Evolutionary conservation across 2,113 vertebrate genomes (phyloP).

Genomic region (Numida meleagris): DNA sequence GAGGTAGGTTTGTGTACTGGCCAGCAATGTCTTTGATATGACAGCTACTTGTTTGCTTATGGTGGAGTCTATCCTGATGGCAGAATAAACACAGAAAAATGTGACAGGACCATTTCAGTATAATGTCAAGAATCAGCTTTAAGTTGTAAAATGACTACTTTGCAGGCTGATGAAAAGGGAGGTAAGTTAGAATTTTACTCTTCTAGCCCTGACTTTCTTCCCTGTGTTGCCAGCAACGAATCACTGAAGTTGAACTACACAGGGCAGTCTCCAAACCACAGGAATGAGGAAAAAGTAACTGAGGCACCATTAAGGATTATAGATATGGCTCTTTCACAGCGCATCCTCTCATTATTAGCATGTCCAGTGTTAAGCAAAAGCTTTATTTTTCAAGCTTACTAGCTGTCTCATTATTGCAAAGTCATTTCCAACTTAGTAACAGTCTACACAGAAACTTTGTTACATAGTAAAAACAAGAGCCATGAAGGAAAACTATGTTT

Average conservation of each 20-base stretch:
- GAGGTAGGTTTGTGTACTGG: background rate
- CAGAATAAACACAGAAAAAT: background rate
- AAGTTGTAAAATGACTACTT: background rate
- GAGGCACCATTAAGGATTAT: background rate
- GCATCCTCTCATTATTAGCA: too few relatives aligned
- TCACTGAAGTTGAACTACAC: background rate
- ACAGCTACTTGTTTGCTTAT: background rate
- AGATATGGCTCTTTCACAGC: background rate
- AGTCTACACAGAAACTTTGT: background rate
- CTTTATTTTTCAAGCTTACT: background rate
- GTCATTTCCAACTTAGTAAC: background rate
- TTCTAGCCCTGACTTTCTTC: background rate
- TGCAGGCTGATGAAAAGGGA: background rate
- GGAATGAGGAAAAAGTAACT: background rate
- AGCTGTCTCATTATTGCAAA: background rate
- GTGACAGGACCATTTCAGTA: background rate
- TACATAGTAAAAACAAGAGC: background rate
- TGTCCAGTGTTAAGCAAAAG: background rate
- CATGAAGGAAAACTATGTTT: background rate
- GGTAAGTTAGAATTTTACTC: background rate
- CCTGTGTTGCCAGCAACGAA: background rate
- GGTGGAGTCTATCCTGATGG: rapidly evolving
- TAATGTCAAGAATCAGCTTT: background rate
- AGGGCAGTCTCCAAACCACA: background rate
- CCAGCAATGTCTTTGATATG: rapidly evolving